phyloP scores from a whole-genome alignment of 2,797 vertebrate species.

The Knipowitschia caucasica region DNA sequence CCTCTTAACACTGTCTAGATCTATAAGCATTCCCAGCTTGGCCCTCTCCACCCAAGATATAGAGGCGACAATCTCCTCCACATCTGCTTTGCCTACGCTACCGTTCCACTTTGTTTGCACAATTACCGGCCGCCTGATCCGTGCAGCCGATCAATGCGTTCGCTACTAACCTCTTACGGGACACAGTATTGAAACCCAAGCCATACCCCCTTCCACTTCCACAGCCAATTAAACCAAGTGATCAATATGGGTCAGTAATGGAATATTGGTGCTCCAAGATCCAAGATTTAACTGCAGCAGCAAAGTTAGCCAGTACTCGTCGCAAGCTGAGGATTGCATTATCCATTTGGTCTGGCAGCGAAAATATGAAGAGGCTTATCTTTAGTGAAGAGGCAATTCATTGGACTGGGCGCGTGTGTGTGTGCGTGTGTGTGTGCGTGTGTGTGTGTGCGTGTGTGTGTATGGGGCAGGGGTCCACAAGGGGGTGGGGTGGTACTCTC shows the following conservation, averaged over 20 bases:
- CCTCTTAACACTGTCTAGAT: neutral
- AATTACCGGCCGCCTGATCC: slow-evolving; percentile 67
- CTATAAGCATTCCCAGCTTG: slow-evolving; percentile 9
- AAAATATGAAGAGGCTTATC: slow-evolving; percentile 59
- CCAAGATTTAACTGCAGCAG: slow-evolving; percentile 24
- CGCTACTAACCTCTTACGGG: slow-evolving; percentile 50
- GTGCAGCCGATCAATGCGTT: slow-evolving; percentile 64
- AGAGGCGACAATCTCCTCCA: slow-evolving; percentile 55
- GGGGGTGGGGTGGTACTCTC: slow-evolving; percentile 29
- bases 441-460: neutral
- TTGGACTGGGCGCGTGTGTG: slow-evolving; percentile 13
- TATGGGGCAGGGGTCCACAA: slow-evolving; percentile 20
- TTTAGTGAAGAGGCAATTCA: slow-evolving; percentile 30
- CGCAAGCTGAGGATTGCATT: slow-evolving; percentile 15
- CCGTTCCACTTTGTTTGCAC: slow-evolving; percentile 71
- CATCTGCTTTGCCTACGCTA: slow-evolving; percentile 32
- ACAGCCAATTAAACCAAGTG: slow-evolving; percentile 72
- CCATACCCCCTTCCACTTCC: slow-evolving; percentile 62
- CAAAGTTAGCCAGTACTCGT: slow-evolving; percentile 27
- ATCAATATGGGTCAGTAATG: slow-evolving; percentile 74
- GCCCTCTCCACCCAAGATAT: no score
- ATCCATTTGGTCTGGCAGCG: slow-evolving; percentile 41
- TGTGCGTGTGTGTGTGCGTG: neutral
- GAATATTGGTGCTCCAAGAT: slow-evolving; percentile 60
- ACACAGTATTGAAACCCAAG: slow-evolving; percentile 61